phyloP scores from a whole-genome alignment of 2,797 vertebrate species.

The Pangasius larnaudii region DNA sequence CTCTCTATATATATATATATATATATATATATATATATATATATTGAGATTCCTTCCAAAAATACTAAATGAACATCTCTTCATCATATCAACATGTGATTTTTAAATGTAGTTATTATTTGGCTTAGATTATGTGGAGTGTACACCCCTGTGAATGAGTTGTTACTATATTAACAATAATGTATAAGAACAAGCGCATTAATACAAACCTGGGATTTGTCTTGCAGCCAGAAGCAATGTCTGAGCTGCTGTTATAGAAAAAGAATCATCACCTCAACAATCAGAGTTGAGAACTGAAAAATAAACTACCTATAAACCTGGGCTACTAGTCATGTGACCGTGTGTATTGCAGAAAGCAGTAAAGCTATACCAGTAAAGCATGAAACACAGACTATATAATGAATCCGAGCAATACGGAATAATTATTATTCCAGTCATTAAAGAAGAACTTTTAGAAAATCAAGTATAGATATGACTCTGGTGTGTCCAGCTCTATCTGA shows the following conservation, averaged over 20 bases:
- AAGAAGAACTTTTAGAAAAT: background rate
- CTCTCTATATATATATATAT: too few relatives aligned
- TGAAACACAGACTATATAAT: background rate
- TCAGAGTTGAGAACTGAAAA: background rate
- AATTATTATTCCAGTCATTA: background rate
- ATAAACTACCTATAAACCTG: background rate
- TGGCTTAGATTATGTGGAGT: too few relatives aligned
- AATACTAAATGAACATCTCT: too few relatives aligned
- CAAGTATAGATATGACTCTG: background rate
- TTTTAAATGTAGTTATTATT: too few relatives aligned
- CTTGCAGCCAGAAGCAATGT: background rate
- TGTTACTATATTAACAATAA: too few relatives aligned
- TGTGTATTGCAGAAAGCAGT: background rate
- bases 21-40: too few relatives aligned
- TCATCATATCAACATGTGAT: too few relatives aligned
- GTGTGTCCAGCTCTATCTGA: background rate
- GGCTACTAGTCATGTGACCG: background rate
- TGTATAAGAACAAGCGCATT: background rate
- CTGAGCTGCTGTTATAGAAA: background rate
- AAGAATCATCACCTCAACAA: background rate
- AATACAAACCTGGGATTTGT: background rate
- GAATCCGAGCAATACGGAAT: background rate
- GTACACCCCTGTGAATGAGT: too few relatives aligned
- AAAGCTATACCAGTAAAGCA: background rate
- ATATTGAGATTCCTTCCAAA: too few relatives aligned